Conservation (phyloP, 2,113 vertebrate species). For the Paracanthobrama guichenoti region DNA sequence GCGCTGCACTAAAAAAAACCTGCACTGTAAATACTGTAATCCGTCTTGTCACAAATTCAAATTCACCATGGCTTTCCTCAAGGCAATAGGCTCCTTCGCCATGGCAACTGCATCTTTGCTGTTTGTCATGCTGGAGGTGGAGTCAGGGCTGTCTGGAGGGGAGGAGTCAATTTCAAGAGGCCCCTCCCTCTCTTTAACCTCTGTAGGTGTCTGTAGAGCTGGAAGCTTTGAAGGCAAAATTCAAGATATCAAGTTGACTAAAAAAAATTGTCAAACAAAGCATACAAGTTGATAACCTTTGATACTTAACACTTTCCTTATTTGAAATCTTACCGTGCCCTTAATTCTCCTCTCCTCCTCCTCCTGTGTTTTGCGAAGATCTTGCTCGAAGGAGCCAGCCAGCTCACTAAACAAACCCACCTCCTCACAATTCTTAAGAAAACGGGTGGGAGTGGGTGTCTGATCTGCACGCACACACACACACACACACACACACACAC, state of each 20-base stretch:
- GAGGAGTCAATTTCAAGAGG: conserved; percentile 91
- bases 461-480: conserved; percentile 81
- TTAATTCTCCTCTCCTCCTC: conserved; percentile 88
- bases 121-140: conserved; percentile 78
- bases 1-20: not conserved
- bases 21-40: not conserved
- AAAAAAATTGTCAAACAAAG: not conserved
- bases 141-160: conserved; percentile 84
- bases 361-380: conserved; percentile 90
- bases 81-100: conserved; percentile 46
- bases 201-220: conserved; percentile 82
- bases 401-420: conserved; percentile 97
- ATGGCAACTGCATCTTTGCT: conserved; percentile 68
- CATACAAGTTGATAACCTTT: not conserved
- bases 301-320: not conserved
- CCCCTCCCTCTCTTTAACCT: conserved; percentile 87
- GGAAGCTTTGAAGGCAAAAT: conserved; percentile 25
- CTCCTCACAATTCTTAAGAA: conserved; percentile 98
- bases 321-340: conserved; percentile 68
- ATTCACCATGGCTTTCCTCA: conserved; percentile 48
- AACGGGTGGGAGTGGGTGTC: conserved; percentile 96
- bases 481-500: not conserved
- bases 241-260: not conserved
- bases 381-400: conserved; percentile 93
- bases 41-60: not conserved